Evolutionary conservation across 2,113 vertebrate genomes (phyloP), one percentile per base, ranked within the genome.

Genomic region (Tachycineta bicolor): DNA sequence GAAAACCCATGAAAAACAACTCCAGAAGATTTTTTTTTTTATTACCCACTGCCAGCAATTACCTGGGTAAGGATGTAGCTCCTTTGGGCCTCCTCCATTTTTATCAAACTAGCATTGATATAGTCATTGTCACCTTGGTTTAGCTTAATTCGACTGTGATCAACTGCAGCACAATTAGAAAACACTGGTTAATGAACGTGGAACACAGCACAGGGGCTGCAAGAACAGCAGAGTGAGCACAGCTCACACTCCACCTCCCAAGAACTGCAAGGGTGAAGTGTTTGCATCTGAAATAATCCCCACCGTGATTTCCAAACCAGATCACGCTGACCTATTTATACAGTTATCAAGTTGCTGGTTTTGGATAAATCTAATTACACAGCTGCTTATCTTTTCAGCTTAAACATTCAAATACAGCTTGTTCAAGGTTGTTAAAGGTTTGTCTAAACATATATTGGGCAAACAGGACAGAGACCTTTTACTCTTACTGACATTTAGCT

Each of bases 41-140:
- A 44, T 63, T 64, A 73, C n/a, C 21, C 28, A 50, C 58, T 69
- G 59, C 43, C 83, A 93, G 52, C 52, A 87, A 64, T 98, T 95
- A 99, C 99, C 99, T 99, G 99, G 97, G 99, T 99, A 41, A 99
- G 99, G 95, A 99, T 99, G 94, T 99, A 99, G 95, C 98, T 99
- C 94, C 99, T 98, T 87, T 99, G 98, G 18, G 99, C 99, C 98
- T 99, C 99, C 75, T 99, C 99, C 97, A 99, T 98, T 86, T 98
- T 98, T 96, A 99, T 99, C 94, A 99, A 97, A 96, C 99, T 99
- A 96, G 99, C 99, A 62, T 99, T 99, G 70, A 99, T 99, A 95
- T 99, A 99, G 98, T 99, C 98, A 52, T 99, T 99, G 29, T 98
- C 98, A 87, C 98, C 99, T 83, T 99, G 98, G 97, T 99, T 99